Percentiles rank a stretch among this genome's conserved stretches.
Conservation (phyloP, 1,140 invertebrate species). For the Drosophila paulistorum region DNA sequence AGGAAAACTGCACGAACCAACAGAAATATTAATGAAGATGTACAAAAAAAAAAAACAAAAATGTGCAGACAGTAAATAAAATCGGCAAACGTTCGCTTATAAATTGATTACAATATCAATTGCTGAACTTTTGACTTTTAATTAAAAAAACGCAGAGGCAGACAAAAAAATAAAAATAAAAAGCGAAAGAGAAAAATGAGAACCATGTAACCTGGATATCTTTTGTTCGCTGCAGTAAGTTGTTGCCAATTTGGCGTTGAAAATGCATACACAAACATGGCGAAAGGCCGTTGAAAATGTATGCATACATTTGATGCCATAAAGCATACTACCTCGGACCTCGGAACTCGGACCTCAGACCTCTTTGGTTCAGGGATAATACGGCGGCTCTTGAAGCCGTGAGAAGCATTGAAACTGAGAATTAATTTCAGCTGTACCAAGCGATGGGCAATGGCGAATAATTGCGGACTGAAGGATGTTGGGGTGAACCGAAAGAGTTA, state of each 20-base stretch:
- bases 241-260: conserved; percentile 15
- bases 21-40: conserved; percentile 9
- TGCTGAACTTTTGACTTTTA: conserved; percentile 74
- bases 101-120: conserved; percentile 78
- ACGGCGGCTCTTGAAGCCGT: background rate
- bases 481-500: conserved; percentile 55
- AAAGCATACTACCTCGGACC: conserved; percentile 2
- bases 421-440: conserved; percentile 45
- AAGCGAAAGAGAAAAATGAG: conserved; percentile 6
- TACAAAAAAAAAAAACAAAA: background rate
- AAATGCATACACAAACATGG: conserved; percentile 22
- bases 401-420: conserved; percentile 21
- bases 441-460: too few relatives aligned
- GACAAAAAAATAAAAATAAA: conserved; percentile 17
- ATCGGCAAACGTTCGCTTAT: conserved; percentile 34
- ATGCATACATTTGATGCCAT: conserved; percentile 14
- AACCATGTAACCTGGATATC: background rate
- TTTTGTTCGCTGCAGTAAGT: background rate
- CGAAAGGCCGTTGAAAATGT: conserved; percentile 43
- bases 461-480: conserved; percentile 14
- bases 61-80: conserved; percentile 38
- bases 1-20: conserved; percentile 3
- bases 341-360: too few relatives aligned
- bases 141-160: conserved; percentile 57
- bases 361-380: background rate